Evolutionary conservation across 2,888 invertebrate genomes (phyloP).

Genomic region (Spisula solida): DNA sequence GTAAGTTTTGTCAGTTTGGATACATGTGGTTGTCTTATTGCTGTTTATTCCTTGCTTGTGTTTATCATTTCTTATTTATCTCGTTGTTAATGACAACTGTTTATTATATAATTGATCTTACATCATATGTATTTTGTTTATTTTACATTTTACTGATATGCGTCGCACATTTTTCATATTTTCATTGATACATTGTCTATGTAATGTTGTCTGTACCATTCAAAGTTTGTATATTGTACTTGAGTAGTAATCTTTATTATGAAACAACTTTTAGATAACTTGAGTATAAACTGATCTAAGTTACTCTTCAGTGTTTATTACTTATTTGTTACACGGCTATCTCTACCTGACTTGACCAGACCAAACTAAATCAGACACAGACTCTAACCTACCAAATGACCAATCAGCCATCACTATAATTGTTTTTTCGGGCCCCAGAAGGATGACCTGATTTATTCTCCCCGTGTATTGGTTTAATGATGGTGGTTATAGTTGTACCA

Average conservation of each 20-base stretch:
- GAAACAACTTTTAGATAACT: conserved; percentile 43
- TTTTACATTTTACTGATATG: conserved; percentile 25
- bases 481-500: too few relatives aligned
- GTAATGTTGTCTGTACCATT: conserved; percentile 17
- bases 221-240: conserved; percentile 38
- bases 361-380: too few relatives aligned
- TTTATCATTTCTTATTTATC: conserved; percentile 4
- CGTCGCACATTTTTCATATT: conserved; percentile 27
- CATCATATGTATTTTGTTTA: conserved; percentile 21
- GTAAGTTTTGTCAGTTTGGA: too few relatives aligned
- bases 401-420: too few relatives aligned
- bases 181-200: conserved; percentile 22
- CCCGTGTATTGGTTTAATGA: too few relatives aligned
- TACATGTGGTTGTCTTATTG: background rate
- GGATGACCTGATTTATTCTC: too few relatives aligned
- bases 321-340: too few relatives aligned
- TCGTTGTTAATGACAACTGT: conserved; percentile 6
- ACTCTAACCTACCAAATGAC: too few relatives aligned
- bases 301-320: background rate
- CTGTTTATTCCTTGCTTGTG: conserved; percentile 4
- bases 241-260: conserved; percentile 44
- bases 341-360: too few relatives aligned
- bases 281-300: conserved; percentile 45
- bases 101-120: conserved; percentile 23
- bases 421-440: too few relatives aligned